Conservation (phyloP, 2,888 invertebrate species). For the Drosophila fungiperda region DNA sequence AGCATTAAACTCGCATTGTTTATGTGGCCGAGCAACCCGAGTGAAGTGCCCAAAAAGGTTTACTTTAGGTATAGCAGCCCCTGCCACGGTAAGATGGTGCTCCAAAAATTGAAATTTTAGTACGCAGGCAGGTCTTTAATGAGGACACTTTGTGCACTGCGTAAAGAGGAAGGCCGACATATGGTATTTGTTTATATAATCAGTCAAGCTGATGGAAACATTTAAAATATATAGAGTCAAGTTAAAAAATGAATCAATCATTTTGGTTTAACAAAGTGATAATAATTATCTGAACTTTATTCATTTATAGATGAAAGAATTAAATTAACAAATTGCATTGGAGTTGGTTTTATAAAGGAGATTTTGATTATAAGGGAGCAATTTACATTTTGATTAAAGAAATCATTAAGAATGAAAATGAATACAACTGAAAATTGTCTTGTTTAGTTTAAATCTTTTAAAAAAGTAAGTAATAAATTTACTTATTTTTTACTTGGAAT, state of each 20-base stretch:
- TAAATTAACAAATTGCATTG: background rate
- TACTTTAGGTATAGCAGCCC: slow-evolving; percentile 4
- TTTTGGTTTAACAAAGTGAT: background rate
- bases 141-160: slow-evolving; percentile 16
- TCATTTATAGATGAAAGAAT: background rate
- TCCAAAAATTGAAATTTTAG: slow-evolving; percentile 53
- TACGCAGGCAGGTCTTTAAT: slow-evolving; percentile 48
- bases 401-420: background rate
- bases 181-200: slow-evolving; percentile 21
- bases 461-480: background rate
- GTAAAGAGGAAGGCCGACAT: slow-evolving; percentile 26
- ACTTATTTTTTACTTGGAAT: background rate
- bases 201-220: background rate
- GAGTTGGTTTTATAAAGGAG: background rate
- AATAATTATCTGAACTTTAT: background rate
- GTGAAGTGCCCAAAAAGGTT: slow-evolving; percentile 39
- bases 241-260: background rate
- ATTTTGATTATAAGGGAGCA: background rate
- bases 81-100: slow-evolving; percentile 38
- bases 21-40: slow-evolving; percentile 53
- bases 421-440: background rate
- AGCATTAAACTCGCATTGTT: slow-evolving; percentile 73
- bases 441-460: background rate
- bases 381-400: background rate
- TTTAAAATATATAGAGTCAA: background rate